phyloP scores from a whole-genome alignment of 2,888 invertebrate species.

The Hydraecia micacea region DNA sequence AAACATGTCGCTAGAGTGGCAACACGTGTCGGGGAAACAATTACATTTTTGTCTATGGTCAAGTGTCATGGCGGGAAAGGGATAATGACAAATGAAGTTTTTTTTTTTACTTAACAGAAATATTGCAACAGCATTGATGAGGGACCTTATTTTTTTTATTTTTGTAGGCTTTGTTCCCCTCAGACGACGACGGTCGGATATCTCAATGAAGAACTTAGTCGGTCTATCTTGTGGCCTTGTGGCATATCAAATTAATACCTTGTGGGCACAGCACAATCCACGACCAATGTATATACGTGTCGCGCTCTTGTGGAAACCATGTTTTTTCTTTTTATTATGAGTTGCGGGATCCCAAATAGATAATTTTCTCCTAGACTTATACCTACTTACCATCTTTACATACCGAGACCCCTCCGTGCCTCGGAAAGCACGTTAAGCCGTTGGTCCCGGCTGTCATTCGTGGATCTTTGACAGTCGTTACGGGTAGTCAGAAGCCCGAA shows the following conservation, averaged over 20 bases:
- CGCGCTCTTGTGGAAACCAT: background rate
- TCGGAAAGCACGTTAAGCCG: too few species aligned
- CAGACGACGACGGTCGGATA: background rate
- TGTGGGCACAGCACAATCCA: background rate
- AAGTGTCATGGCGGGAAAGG: slow-evolving; percentile 60
- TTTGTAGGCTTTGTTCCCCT: too few species aligned
- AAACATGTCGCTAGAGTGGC: slow-evolving; percentile 83
- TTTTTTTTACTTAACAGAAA: slow-evolving; percentile 23
- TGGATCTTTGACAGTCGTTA: too few species aligned
- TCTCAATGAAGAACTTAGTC: background rate
- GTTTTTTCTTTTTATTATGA: background rate
- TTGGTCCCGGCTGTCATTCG: too few species aligned
- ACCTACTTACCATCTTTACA: too few species aligned
- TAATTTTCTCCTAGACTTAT: background rate
- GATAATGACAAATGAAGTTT: slow-evolving; percentile 42
- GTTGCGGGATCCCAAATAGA: background rate
- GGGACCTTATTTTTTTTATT: background rate
- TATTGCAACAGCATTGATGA: background rate
- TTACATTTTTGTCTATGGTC: slow-evolving; percentile 82
- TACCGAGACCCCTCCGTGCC: too few species aligned
- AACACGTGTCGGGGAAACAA: slow-evolving; percentile 86
- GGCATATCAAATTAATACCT: background rate
- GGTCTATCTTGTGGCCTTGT: background rate
- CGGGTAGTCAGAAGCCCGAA: too few species aligned
- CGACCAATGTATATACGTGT: background rate